Evolutionary conservation across 2,888 invertebrate genomes (phyloP), one percentile per base, ranked within the genome.

Genomic region (Timema podura): DNA sequence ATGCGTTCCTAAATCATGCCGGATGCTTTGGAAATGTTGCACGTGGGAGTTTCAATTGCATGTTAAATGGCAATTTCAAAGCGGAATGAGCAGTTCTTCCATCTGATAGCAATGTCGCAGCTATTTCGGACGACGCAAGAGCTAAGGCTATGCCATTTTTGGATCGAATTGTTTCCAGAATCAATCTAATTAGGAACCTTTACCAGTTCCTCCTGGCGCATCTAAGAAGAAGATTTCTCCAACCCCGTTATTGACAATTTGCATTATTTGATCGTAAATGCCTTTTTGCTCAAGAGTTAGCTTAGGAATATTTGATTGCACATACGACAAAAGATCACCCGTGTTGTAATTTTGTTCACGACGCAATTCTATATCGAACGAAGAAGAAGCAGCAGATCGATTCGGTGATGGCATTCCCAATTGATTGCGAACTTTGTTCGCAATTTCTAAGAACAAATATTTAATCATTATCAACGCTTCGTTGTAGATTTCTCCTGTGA

Each of bases 301-400:
- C 49, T 75, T 73, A 74, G 76, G 75, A 65, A 73, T 74, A 73
- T 75, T 74, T 74, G 76, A 75, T 65, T 66, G 74, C 65, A 78
- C 72, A 69, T 76, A 73, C 65, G 70, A 69, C 45, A 75, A 67
- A 74, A 77, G 73, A 67, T 70, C 73, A 71, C 71, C 74, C 16
- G n/a, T n/a, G n/a, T 76, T 73, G 73, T 77, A 76, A 69, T 73
- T 70, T 73, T 74, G 72, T 70, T 76, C 75, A 72, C 68, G 70
- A 48, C 75, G 72, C 71, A 77, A 74, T 75, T 77, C 76, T 70
- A 74, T 71, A 67, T 59, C 67, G 68, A 61, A 61, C 68, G 48
- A 48, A 30, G 30, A 30, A 67, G 67, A 9, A 67, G 70, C 66
- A 67, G 70, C 6, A 67, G 48, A 48, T 61, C n/a, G 30, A 68